Evolutionary conservation across 2,888 invertebrate genomes (phyloP).

Genomic region (Embidobia sp.): DNA sequence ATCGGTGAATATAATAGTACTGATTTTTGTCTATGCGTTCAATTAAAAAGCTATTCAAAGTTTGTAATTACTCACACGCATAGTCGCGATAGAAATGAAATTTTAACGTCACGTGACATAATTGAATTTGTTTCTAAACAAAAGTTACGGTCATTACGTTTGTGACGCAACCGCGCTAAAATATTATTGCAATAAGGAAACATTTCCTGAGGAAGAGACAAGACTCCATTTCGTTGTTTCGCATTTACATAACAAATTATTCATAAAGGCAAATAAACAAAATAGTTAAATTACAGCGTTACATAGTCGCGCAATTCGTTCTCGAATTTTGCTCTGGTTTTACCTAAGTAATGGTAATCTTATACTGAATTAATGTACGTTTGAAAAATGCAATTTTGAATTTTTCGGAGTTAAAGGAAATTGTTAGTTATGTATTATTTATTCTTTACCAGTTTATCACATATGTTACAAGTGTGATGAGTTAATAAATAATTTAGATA

Average conservation of each 20-base stretch:
- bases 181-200: constrained; percentile 2
- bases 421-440: too few relatives aligned
- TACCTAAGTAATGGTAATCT: too few relatives aligned
- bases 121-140: not conserved
- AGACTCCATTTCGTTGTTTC: not conserved
- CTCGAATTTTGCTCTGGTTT: too few relatives aligned
- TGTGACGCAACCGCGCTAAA: not conserved
- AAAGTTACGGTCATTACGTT: not conserved
- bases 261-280: not conserved
- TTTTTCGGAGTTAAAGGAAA: too few relatives aligned
- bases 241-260: constrained; percentile 6
- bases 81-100: not conserved
- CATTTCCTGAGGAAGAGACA: not conserved
- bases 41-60: constrained; percentile 1
- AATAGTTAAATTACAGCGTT: not conserved
- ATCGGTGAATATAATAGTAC: too few relatives aligned
- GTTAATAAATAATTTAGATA: too few relatives aligned
- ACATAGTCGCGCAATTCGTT: too few relatives aligned
- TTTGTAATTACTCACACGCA: not conserved
- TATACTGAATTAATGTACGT: too few relatives aligned
- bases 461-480: too few relatives aligned
- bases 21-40: too few relatives aligned
- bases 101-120: not conserved
- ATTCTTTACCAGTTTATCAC: too few relatives aligned
- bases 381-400: too few relatives aligned